phyloP scores from a whole-genome alignment of 2,113 vertebrate genomes.

The Ahaetulla prasina region DNA sequence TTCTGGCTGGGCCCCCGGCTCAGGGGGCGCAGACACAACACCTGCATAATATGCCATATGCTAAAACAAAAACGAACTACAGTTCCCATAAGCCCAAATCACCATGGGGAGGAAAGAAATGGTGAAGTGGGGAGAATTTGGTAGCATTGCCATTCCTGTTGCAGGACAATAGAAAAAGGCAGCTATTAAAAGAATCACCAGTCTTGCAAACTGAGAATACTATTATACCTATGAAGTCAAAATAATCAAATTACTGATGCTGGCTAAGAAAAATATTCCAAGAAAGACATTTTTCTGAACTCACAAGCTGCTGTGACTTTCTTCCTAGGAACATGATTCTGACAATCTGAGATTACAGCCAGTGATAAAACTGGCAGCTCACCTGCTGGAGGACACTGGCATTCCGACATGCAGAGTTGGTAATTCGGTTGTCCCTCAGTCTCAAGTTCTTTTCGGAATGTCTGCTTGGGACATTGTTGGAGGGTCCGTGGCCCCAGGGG shows the following conservation, averaged over 20 bases:
- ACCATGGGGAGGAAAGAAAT: not conserved
- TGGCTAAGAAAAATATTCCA: not conserved
- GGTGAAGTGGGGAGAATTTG: not conserved
- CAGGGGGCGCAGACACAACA: no score
- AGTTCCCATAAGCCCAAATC: not conserved
- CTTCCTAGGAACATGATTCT: not conserved
- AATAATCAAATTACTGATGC: not conserved
- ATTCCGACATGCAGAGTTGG: constrained; percentile 77
- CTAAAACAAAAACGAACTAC: no score
- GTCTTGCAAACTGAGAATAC: not conserved
- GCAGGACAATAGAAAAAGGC: not conserved
- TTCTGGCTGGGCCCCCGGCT: no score
- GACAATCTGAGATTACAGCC: not conserved
- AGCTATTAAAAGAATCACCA: not conserved
- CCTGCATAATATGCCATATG: no score
- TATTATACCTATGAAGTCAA: not conserved
- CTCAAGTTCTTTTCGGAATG: constrained; percentile 71
- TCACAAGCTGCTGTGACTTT: not conserved
- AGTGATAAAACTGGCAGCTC: not conserved
- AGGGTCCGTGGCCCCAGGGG: constrained; percentile 57
- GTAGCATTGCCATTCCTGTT: not conserved
- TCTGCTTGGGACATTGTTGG: constrained; percentile 76
- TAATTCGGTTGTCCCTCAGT: constrained; percentile 75
- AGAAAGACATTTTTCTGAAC: not conserved
- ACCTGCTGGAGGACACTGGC: constrained; percentile 78